A percentile compares a stretch with the other conserved stretches of the same genome.
phyloP scores from a whole-genome alignment of 2,888 invertebrate species.

The Rambutsinella grinnellia region DNA sequence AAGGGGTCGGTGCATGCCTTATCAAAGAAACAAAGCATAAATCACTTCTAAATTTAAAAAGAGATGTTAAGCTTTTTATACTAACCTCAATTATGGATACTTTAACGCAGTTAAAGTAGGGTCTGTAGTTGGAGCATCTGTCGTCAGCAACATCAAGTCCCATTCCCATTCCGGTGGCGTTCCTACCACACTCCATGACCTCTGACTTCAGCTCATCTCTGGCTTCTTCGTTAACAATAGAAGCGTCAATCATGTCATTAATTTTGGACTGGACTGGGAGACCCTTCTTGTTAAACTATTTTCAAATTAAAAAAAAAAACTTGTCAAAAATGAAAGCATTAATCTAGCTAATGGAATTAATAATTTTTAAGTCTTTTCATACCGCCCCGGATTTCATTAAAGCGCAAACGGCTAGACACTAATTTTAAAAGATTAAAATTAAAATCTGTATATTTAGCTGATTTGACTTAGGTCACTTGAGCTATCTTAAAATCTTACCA shows the following conservation, averaged over 20 bases:
- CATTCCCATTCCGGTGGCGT: slow-evolving; percentile 20
- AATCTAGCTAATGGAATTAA: too few species aligned
- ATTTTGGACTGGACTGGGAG: slow-evolving; percentile 21
- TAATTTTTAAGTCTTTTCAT: background rate
- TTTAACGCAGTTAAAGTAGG: slow-evolving; percentile 21
- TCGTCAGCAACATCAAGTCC: slow-evolving; percentile 18
- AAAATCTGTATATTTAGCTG: too few species aligned
- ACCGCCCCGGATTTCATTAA: slow-evolving; percentile 31
- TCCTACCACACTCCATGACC: slow-evolving; percentile 9
- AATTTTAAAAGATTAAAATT: background rate
- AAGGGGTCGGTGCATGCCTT: slow-evolving; percentile 8
- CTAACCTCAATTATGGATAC: slow-evolving; percentile 11
- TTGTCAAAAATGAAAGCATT: background rate
- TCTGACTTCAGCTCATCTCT: slow-evolving; percentile 12
- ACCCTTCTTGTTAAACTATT: slow-evolving; percentile 21
- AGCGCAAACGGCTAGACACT: slow-evolving; percentile 27
- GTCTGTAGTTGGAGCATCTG: slow-evolving; percentile 34
- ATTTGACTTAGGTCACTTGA: too few species aligned
- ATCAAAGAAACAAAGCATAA: background rate
- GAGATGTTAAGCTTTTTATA: background rate
- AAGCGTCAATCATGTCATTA: slow-evolving; percentile 13
- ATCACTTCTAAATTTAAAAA: background rate
- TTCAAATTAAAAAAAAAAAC: background rate
- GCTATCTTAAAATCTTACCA: slow-evolving; percentile 8
- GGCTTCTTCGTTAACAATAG: slow-evolving; percentile 23